Conservation (phyloP, 2,113 vertebrate species). For the Megaleporinus macrocephalus region DNA sequence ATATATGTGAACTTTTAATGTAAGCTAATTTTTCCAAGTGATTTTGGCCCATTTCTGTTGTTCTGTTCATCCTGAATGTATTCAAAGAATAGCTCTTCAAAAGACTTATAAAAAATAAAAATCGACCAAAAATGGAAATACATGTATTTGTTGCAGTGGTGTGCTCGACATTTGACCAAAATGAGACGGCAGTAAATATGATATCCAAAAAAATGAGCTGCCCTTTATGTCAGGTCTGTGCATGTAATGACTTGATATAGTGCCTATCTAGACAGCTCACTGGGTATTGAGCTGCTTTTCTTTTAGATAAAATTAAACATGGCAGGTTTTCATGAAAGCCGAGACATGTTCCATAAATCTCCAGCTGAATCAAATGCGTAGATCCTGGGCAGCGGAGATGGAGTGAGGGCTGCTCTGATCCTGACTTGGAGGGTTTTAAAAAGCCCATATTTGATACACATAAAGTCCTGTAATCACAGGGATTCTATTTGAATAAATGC, state of each 20-base stretch:
- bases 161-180: no score
- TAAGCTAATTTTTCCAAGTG: no score
- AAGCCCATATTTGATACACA: constrained; percentile 25
- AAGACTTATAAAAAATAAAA: no score
- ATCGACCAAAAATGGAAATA: no score
- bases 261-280: neutral
- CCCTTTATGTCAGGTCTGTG: no score
- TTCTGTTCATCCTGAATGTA: no score
- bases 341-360: constrained; percentile 66
- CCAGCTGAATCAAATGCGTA: neutral
- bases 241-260: neutral
- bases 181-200: no score
- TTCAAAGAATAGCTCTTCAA: no score
- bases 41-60: no score
- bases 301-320: constrained; percentile 63
- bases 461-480: constrained; percentile 41
- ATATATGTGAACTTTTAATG: no score
- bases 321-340: constrained; percentile 65
- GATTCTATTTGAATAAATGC: constrained; percentile 30
- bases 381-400: neutral
- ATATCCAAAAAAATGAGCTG: no score
- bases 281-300: constrained; percentile 56
- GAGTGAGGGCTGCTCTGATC: constrained; percentile 6
- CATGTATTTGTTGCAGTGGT: no score
- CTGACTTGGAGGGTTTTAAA: constrained; percentile 23